phyloP scores from a whole-genome alignment of 2,888 invertebrate species.

The Terebella lapidaria region DNA sequence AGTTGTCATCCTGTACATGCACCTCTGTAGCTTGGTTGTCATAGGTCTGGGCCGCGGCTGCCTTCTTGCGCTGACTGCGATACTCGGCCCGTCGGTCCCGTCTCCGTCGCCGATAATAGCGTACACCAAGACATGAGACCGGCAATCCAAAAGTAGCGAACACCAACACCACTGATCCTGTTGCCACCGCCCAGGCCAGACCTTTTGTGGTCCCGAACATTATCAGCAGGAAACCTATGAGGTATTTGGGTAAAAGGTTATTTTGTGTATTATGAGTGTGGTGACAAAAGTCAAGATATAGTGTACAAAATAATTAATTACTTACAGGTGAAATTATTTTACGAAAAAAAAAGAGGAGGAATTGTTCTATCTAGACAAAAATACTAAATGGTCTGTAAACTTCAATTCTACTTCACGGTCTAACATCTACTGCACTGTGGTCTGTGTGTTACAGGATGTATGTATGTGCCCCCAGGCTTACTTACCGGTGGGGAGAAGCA shows the following conservation, averaged over 20 bases:
- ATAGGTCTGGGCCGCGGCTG: background rate
- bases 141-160: background rate
- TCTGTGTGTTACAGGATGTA: background rate
- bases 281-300: too few relatives aligned
- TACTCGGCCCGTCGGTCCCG: background rate
- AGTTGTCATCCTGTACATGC: too few relatives aligned
- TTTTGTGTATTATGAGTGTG: background rate
- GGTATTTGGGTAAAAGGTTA: background rate
- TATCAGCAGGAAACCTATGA: background rate
- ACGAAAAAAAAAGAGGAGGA: too few relatives aligned
- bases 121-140: background rate
- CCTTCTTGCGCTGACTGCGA: background rate
- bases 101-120: background rate
- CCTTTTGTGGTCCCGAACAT: background rate
- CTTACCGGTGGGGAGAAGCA: background rate
- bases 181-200: background rate
- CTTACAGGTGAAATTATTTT: too few relatives aligned
- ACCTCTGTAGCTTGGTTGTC: too few relatives aligned
- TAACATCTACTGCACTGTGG: too few relatives aligned
- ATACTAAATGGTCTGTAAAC: too few relatives aligned
- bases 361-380: too few relatives aligned
- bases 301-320: too few relatives aligned
- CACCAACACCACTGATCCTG: background rate
- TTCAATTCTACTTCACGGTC: too few relatives aligned
- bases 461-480: background rate